Percentiles rank a stretch among this genome's conserved stretches.
Conservation (phyloP, 2,797 vertebrate genomes). For the Rhodeus uyekii region DNA sequence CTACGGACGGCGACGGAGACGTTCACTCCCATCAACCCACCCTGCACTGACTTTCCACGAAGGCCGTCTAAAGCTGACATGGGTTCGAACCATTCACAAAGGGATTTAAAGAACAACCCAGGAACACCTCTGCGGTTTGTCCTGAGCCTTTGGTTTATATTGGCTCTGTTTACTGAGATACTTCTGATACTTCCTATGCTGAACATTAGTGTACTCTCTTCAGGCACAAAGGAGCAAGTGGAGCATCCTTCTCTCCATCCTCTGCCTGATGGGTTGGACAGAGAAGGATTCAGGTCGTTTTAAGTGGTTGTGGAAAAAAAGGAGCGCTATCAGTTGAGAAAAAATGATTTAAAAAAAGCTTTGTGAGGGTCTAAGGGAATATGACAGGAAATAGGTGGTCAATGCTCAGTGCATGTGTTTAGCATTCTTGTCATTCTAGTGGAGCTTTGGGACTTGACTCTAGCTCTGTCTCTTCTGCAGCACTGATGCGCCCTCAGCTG, state of each 20-base stretch:
- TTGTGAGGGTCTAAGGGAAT: slow-evolving; percentile 36
- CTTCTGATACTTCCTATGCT: slow-evolving; percentile 52
- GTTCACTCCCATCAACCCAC: slow-evolving; percentile 63
- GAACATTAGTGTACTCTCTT: slow-evolving; percentile 51
- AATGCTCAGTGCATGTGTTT: slow-evolving; percentile 46
- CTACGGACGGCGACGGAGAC: slow-evolving; percentile 82
- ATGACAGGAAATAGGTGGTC: slow-evolving; percentile 34
- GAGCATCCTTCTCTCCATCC: slow-evolving; percentile 48
- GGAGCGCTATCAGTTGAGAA: slow-evolving; percentile 32
- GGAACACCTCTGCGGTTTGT: slow-evolving; percentile 40
- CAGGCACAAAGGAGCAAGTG: slow-evolving; percentile 51
- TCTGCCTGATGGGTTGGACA: slow-evolving; percentile 46
- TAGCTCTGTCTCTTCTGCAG: slow-evolving; percentile 68
- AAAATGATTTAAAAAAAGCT: slow-evolving; percentile 21
- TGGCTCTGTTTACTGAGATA: slow-evolving; percentile 55
- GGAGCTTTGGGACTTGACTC: slow-evolving; percentile 65
- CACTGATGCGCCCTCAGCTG: slow-evolving; percentile 54
- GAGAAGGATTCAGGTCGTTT: slow-evolving; percentile 50
- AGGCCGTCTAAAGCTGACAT: slow-evolving; percentile 45
- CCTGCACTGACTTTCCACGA: slow-evolving; percentile 24
- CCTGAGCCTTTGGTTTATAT: slow-evolving; percentile 49
- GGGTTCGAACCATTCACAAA: slow-evolving; percentile 40
- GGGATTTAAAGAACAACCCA: slow-evolving; percentile 42
- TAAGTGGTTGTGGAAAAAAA: slow-evolving; percentile 41
- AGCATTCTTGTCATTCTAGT: slow-evolving; percentile 53